Conservation (phyloP, 2,797 vertebrate species). For the Oophaga sylvatica region DNA sequence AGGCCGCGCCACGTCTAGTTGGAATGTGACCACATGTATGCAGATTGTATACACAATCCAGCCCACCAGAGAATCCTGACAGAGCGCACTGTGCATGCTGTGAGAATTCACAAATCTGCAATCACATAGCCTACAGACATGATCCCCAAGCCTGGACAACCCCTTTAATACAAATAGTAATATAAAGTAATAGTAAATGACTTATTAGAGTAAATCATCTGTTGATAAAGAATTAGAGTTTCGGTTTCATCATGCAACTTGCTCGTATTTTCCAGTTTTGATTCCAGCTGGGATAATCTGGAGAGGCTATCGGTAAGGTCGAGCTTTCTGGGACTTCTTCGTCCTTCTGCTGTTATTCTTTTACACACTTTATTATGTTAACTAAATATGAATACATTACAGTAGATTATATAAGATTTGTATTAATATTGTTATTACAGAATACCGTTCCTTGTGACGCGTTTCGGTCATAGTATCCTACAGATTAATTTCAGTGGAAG, state of each 20-base stretch:
- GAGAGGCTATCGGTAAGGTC: slow-evolving; percentile 7
- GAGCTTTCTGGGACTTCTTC: neutral
- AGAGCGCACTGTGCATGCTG: too few species aligned
- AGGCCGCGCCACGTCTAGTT: too few species aligned
- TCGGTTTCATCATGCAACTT: neutral
- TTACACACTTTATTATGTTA: neutral
- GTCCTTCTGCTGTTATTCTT: neutral
- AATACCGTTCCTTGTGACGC: slow-evolving; percentile 11
- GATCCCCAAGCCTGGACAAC: too few species aligned
- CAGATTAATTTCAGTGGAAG: slow-evolving; percentile 14
- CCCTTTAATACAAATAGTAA: neutral
- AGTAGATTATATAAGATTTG: neutral
- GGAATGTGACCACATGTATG: too few species aligned
- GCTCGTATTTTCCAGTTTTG: neutral
- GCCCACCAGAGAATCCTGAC: too few species aligned
- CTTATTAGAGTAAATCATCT: neutral
- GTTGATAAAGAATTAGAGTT: neutral
- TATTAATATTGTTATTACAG: slow-evolving; percentile 10
- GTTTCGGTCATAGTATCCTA: slow-evolving; percentile 15
- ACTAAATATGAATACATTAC: slow-evolving; percentile 21
- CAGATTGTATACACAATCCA: too few species aligned
- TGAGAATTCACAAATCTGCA: too few species aligned
- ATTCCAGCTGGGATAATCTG: neutral
- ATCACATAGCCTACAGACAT: too few species aligned
- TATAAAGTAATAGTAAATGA: neutral